A percentile compares a stretch with the other conserved stretches of the same genome.
These are phyloP conservation scores for Pandemis cinnamomeana DNA, from an alignment of 2,888 invertebrate species.

Conservation along the genomic window DNA sequence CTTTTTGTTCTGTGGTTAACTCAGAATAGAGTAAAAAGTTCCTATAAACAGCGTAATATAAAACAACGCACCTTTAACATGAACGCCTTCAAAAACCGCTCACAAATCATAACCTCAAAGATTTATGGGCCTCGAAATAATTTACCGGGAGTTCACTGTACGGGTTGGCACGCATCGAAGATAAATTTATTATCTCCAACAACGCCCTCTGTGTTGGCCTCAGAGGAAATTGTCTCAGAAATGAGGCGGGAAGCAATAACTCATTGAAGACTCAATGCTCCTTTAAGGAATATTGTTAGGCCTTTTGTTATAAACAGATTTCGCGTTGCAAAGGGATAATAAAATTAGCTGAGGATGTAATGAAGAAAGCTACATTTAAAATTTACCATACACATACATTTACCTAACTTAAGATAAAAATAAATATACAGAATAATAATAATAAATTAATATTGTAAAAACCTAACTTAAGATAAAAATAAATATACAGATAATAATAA, in stretches of 20 bases:
- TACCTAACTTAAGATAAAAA: too few species aligned
- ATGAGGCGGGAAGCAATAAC: slow-evolving; percentile 74
- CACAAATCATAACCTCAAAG: slow-evolving; percentile 41
- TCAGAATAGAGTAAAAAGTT: not conserved
- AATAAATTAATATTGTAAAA: too few species aligned
- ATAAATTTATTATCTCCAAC: slow-evolving; percentile 72
- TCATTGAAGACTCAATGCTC: slow-evolving; percentile 68
- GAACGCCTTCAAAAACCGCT: slow-evolving; percentile 33
- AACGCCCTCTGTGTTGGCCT: slow-evolving; percentile 69
- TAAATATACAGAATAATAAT: too few species aligned
- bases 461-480: too few species aligned
- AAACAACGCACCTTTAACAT: slow-evolving; percentile 25
- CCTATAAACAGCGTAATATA: not conserved
- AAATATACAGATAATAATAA: too few species aligned
- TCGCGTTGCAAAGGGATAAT: slow-evolving; percentile 12
- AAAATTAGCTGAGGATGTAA: slow-evolving; percentile 6
- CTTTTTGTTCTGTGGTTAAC: too few species aligned
- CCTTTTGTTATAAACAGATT: slow-evolving; percentile 38
- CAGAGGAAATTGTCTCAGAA: slow-evolving; percentile 79
- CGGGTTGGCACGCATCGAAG: slow-evolving; percentile 56
- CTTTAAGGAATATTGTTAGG: slow-evolving; percentile 70
- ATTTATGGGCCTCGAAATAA: slow-evolving; percentile 40
- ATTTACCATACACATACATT: too few species aligned
- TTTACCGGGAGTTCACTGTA: slow-evolving; percentile 44
- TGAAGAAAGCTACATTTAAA: not conserved